A percentile compares a stretch with the other conserved stretches of the same genome.
phyloP scores from a whole-genome alignment of 2,113 vertebrate species.

The Cebus imitator region DNA sequence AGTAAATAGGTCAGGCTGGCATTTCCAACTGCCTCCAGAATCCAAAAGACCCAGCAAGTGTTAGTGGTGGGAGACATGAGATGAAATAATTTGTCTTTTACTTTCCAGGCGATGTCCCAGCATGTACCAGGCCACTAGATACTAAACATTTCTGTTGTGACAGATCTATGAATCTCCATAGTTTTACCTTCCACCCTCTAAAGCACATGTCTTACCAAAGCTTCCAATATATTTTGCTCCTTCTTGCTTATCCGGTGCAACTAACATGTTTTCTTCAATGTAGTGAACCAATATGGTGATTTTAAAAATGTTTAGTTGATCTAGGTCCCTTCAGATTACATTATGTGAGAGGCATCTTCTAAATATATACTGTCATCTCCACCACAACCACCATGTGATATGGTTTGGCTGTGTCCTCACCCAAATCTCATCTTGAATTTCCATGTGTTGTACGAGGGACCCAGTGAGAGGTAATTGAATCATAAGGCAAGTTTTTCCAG shows the following conservation, averaged over 20 bases:
- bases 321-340: neutral
- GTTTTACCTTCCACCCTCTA: neutral
- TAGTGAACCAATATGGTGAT: neutral
- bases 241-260: neutral
- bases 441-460: too few species aligned
- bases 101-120: neutral
- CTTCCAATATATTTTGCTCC: neutral
- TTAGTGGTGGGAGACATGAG: neutral
- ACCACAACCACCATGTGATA: neutral
- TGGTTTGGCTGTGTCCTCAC: too few species aligned
- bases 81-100: neutral
- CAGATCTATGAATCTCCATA: neutral
- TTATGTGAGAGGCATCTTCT: neutral
- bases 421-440: too few species aligned
- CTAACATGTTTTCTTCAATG: neutral
- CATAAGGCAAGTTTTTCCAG: too few species aligned
- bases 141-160: neutral
- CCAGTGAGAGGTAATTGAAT: too few species aligned
- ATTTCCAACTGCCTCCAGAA: neutral
- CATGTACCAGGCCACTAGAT: neutral
- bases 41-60: neutral
- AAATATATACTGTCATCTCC: too few species aligned
- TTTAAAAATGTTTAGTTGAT: neutral
- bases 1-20: neutral
- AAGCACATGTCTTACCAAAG: neutral